A percentile compares a stretch with the other conserved stretches of the same genome.
These are phyloP conservation scores for Cinara cedri DNA, from an alignment of 2,888 invertebrate species.

Conservation along the genomic window DNA sequence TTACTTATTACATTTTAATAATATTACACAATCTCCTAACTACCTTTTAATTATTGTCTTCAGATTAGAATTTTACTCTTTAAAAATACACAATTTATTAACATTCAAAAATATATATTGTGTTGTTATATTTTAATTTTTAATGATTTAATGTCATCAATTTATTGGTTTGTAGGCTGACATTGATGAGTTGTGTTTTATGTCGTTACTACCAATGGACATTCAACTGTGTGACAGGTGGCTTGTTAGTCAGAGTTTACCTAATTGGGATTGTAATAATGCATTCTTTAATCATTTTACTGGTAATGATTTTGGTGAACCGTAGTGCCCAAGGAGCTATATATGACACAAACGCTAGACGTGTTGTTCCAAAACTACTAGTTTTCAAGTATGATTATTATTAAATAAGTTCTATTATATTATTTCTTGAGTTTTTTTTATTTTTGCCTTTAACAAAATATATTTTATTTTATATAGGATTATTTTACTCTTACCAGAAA, in stretches of 20 bases:
- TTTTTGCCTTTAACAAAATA: not conserved
- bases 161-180: constrained; percentile 67
- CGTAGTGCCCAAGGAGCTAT: constrained; percentile 80
- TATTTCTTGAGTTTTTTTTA: not conserved
- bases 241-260: constrained; percentile 74
- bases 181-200: constrained; percentile 71
- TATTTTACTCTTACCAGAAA: constrained; percentile 77
- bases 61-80: too few relatives aligned
- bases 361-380: constrained; percentile 74
- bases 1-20: too few relatives aligned
- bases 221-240: constrained; percentile 74
- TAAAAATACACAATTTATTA: too few relatives aligned
- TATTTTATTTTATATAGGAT: constrained; percentile 66
- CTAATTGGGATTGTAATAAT: constrained; percentile 74
- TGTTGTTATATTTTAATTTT: too few relatives aligned
- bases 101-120: too few relatives aligned
- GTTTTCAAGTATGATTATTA: constrained; percentile 70
- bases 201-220: constrained; percentile 72
- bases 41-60: too few relatives aligned
- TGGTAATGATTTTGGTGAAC: constrained; percentile 72
- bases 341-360: constrained; percentile 74
- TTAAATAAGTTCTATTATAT: not conserved
- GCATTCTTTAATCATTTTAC: constrained; percentile 70
- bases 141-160: not conserved
- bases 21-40: too few relatives aligned